Evolutionary conservation across 2,888 invertebrate species (phyloP), one percentile per base, ranked within the genome.

Genomic region (Euclidia mi): DNA sequence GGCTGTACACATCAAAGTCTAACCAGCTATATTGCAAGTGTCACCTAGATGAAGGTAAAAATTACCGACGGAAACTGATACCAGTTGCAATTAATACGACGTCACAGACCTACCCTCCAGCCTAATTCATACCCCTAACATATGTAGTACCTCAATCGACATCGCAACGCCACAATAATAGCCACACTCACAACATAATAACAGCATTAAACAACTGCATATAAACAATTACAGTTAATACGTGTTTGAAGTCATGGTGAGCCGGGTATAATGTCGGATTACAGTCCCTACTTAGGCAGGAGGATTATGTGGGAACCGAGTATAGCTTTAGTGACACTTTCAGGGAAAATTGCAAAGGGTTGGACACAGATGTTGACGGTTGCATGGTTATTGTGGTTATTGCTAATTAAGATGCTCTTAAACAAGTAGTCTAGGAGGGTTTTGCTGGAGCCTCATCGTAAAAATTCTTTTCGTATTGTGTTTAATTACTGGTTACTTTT

Each of bases 171-270:
- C 20, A 25, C 20, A 25, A 25, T n/a, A n/a, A n/a, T n/a, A n/a
- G n/a, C n/a, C n/a, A n/a, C n/a, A 42, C 45, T 56, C 50, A 50
- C 45, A 41, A 25, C 71, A 43, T 52, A 38, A 59, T 41, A 55
- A 59, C 31, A 59, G 46, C 57, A 52, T 51, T 46, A 41, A 56
- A 59, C 58, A 55, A 64, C 46, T 72, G 59, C 56, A 63, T 43
- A 61, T 59, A 59, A 59, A 73, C 74, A 73, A 71, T 71, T 61
- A 61, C 56, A 46, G 65, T 70, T 74, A 65, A 65, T 65, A 50
- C 75, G 45, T 42, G 62, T 71, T 74, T 56, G 61, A 58, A 65
- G 75, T 62, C 56, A 74, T 47, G 38, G 40, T 32, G 65, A 37
- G 32, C 15, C 62, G 51, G 11, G 52, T 56, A 62, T 74, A 57